Percentiles rank a stretch among this genome's conserved stretches.
phyloP scores from a whole-genome alignment of 2,888 invertebrate genomes.

The Strigamia maritima region DNA sequence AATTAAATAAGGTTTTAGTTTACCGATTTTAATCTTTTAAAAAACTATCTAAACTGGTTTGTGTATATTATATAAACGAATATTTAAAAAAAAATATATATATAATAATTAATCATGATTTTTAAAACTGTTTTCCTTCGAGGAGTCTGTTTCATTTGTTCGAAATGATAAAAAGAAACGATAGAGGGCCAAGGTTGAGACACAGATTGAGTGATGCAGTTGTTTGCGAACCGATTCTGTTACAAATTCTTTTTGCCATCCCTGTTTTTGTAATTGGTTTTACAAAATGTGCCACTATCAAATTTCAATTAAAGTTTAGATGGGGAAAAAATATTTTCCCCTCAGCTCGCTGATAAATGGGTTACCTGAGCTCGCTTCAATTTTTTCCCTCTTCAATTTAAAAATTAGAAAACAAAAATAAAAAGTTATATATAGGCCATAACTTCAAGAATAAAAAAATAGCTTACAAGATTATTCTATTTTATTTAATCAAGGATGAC shows the following conservation, averaged over 20 bases:
- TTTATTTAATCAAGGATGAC: neutral
- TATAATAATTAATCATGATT: neutral
- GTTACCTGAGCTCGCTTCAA: neutral
- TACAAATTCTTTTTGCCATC: conserved; percentile 6
- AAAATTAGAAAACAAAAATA: neutral
- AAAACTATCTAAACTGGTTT: neutral
- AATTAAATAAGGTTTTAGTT: neutral
- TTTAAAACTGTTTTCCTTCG: neutral
- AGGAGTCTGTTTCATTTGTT: neutral
- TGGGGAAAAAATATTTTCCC: neutral
- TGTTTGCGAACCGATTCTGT: conserved; percentile 2
- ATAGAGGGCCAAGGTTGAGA: conserved; percentile 9
- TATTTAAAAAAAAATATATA: neutral
- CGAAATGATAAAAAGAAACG: neutral
- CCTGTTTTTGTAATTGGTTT: neutral
- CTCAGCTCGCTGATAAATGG: neutral
- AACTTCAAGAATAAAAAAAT: neutral
- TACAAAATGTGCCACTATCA: neutral
- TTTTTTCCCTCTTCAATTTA: neutral
- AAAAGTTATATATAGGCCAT: neutral
- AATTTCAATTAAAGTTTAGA: conserved; percentile 8
- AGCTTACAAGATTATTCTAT: no score
- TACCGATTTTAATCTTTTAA: neutral
- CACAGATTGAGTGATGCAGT: neutral
- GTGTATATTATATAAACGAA: neutral